phyloP scores from a whole-genome alignment of 2,888 invertebrate species.

The Myopa tessellatipennis region DNA sequence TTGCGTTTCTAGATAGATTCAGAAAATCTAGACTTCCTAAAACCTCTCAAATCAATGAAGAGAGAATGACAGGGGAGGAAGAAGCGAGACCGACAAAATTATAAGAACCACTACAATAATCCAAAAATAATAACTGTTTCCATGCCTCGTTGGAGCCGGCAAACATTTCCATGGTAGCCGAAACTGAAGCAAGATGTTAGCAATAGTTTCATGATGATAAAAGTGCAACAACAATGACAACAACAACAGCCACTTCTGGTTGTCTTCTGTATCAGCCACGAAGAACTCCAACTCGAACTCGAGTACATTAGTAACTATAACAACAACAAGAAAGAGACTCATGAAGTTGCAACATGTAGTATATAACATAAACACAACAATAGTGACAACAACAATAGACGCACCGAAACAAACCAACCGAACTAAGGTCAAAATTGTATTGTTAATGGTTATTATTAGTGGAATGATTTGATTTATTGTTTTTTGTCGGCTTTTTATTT shows the following conservation, averaged over 20 bases:
- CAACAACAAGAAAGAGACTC: background rate
- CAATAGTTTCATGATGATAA: constrained; percentile 6
- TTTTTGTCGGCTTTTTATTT: background rate
- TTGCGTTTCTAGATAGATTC: too few relatives aligned
- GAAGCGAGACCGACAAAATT: too few relatives aligned
- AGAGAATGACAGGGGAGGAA: too few relatives aligned
- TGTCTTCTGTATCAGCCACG: background rate
- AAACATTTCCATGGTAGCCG: constrained; percentile 22
- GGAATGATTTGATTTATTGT: background rate
- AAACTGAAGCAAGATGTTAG: constrained; percentile 29
- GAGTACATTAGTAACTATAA: background rate
- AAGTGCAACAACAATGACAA: background rate
- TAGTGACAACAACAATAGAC: background rate
- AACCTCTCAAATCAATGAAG: too few relatives aligned
- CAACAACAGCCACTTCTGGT: background rate
- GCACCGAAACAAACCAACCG: background rate
- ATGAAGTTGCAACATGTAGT: constrained; percentile 2
- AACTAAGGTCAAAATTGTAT: constrained; percentile 6
- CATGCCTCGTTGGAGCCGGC: constrained; percentile 22
- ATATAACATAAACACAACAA: background rate
- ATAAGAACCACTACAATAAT: background rate
- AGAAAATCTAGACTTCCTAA: too few relatives aligned
- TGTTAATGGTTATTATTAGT: background rate
- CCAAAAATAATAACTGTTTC: constrained; percentile 11
- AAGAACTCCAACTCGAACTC: background rate